These are phyloP conservation scores for Heliconius charithonia DNA, from an alignment of 2,888 invertebrate species.

Conservation along the genomic window DNA sequence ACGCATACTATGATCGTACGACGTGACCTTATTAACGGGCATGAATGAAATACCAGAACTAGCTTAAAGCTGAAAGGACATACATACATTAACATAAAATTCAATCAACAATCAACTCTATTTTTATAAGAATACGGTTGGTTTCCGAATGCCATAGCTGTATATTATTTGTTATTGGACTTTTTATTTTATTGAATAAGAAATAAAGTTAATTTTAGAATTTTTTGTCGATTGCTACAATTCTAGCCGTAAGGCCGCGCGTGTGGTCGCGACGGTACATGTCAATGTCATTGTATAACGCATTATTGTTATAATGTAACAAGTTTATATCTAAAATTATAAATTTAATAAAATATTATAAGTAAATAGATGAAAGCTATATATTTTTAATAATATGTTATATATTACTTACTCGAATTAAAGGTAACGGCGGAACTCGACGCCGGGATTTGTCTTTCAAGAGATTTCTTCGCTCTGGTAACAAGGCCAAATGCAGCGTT, in stretches of 20 bases:
- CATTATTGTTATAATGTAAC: neutral
- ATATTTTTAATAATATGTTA: no score
- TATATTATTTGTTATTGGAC: neutral
- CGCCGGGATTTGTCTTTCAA: no score
- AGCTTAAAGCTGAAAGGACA: neutral
- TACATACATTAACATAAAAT: neutral
- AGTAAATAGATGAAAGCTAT: no score
- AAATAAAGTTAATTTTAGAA: neutral
- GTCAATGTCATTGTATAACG: constrained; percentile 47
- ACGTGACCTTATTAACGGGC: constrained; percentile 47
- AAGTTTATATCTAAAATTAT: neutral
- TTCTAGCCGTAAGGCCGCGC: constrained; percentile 28
- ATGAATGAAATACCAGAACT: constrained; percentile 49
- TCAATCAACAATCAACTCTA: constrained; percentile 1
- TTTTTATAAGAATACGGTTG: neutral
- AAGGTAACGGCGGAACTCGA: no score
- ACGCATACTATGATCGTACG: constrained; percentile 50
- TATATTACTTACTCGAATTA: no score
- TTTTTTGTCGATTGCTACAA: neutral
- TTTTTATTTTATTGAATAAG: neutral
- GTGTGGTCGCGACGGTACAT: constrained; percentile 42
- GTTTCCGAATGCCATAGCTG: no score
- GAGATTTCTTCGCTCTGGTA: no score
- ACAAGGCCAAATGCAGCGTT: no score
- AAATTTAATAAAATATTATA: neutral